These are phyloP conservation scores for Microcebus griseorufus DNA, from an alignment of 2,113 vertebrate species.

Conservation along the genomic window DNA sequence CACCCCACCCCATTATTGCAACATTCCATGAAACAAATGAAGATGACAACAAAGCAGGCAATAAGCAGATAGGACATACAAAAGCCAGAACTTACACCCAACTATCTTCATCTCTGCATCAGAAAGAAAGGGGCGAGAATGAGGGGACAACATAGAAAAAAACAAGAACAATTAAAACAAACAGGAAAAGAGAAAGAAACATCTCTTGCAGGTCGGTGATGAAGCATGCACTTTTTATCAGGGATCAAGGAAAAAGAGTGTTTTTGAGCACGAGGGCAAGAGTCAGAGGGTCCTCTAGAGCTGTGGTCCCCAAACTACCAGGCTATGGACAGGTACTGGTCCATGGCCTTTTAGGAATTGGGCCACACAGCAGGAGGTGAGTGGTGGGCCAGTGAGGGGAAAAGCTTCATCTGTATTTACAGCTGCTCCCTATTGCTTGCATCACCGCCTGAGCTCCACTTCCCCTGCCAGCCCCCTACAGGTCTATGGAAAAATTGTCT, in stretches of 20 bases:
- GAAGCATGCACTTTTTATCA: slow-evolving; percentile 84
- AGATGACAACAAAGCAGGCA: slow-evolving; percentile 85
- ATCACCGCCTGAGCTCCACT: too few species aligned
- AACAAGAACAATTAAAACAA: slow-evolving; percentile 84
- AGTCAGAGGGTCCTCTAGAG: slow-evolving; percentile 69
- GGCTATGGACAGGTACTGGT: too few species aligned
- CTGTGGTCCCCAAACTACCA: too few species aligned
- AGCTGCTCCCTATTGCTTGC: too few species aligned
- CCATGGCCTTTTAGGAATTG: too few species aligned
- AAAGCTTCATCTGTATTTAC: too few species aligned
- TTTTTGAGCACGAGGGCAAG: slow-evolving; percentile 78
- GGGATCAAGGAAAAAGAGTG: slow-evolving; percentile 83
- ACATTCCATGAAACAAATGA: slow-evolving; percentile 84
- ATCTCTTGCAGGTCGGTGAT: slow-evolving; percentile 83
- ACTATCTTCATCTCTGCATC: slow-evolving; percentile 91
- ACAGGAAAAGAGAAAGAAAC: slow-evolving; percentile 84
- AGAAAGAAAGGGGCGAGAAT: slow-evolving; percentile 84
- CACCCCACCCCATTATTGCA: slow-evolving; percentile 63
- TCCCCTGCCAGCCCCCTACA: too few species aligned
- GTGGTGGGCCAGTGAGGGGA: too few species aligned
- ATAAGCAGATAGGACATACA: slow-evolving; percentile 83
- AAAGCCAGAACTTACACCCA: slow-evolving; percentile 91
- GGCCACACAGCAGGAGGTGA: too few species aligned
- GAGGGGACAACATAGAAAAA: slow-evolving; percentile 82
- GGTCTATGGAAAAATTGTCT: too few species aligned